phyloP scores from a whole-genome alignment of 2,113 vertebrate genomes.

The Cyphomyrus discorhynchus region DNA sequence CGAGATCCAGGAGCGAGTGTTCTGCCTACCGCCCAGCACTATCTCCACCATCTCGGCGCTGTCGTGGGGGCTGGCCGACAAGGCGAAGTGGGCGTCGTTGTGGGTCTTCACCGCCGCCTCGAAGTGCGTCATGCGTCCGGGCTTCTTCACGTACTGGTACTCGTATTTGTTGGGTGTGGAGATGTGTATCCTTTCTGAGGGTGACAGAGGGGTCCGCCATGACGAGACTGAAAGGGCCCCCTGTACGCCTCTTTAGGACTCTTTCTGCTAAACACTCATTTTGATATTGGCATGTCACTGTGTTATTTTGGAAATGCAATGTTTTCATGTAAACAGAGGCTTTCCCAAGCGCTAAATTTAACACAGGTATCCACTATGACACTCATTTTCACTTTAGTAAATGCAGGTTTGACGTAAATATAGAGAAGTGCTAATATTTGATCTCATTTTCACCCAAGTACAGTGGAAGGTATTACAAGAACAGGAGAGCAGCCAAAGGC shows the following conservation, averaged over 20 bases:
- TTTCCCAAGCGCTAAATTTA: background rate
- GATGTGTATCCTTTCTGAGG: conserved; percentile 87
- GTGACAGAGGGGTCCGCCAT: background rate
- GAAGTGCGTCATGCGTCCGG: conserved; percentile 69
- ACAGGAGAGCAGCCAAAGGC: background rate
- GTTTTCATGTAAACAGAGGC: background rate
- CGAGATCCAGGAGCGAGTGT: conserved; percentile 80
- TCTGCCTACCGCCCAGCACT: conserved; percentile 79
- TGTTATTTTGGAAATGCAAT: background rate
- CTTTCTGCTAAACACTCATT: background rate
- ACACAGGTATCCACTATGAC: background rate
- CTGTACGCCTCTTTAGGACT: background rate
- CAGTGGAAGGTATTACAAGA: background rate
- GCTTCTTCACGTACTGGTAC: conserved; percentile 87
- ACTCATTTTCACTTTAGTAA: background rate
- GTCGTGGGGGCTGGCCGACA: conserved; percentile 78
- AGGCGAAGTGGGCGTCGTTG: conserved; percentile 76
- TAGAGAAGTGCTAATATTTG: background rate
- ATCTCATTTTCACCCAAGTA: background rate
- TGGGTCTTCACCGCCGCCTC: conserved; percentile 80
- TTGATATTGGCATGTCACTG: background rate
- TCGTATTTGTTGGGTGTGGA: conserved; percentile 91
- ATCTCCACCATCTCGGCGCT: conserved; percentile 79
- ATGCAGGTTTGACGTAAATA: background rate
- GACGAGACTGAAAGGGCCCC: background rate